Evolutionary conservation across 1,140 invertebrate genomes (phyloP), one percentile per base, ranked within the genome.

Genomic region (Heterodera carotae): DNA sequence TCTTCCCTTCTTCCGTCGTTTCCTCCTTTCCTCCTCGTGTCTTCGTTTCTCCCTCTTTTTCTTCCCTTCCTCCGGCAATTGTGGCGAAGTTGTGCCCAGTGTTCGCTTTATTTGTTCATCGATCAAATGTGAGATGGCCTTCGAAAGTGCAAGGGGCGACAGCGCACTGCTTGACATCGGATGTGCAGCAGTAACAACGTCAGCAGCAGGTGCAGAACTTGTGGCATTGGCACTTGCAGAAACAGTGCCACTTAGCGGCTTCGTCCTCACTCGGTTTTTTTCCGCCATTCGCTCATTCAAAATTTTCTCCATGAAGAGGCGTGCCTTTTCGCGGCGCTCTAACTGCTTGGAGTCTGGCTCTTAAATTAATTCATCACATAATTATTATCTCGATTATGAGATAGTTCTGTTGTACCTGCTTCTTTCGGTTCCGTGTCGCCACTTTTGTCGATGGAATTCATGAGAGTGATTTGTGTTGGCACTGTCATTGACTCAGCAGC

Each of bases 281-380:
- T 69, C 78, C 34, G 78, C 78, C 56, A 79, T 53, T 76, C 69
- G 78, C 43, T 79, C 78, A 31, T 79, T 79, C 53, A 79, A 18
- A 48, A 79, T 79, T 6, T 48, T 31, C 34, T 81, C 78, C 78
- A 79, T 79, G 48, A 79, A 79, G 12, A 79, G 79, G 10, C 78
- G 78, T 33, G 78, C 78, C 25, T 68, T 70, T 71, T 79, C 78
- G 7, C 69, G 73, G 5, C 78, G 64, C 56, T 79, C 78, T 39
- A 39, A 43, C 33, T 81, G 62, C 36, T 76, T 60, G 39, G 34
- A 59, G 6, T 68, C 66, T 27, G n/a, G 64, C 39, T 68, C 33
- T 68, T 5, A 68, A 68, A 18, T 56, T 18, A 56, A 56, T 56
- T 18, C 48, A 56, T 56, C 22, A 5, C 22, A 18, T 22, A n/a